These are phyloP conservation scores for Blera fallax DNA, from an alignment of 2,888 invertebrate species.

Conservation along the genomic window DNA sequence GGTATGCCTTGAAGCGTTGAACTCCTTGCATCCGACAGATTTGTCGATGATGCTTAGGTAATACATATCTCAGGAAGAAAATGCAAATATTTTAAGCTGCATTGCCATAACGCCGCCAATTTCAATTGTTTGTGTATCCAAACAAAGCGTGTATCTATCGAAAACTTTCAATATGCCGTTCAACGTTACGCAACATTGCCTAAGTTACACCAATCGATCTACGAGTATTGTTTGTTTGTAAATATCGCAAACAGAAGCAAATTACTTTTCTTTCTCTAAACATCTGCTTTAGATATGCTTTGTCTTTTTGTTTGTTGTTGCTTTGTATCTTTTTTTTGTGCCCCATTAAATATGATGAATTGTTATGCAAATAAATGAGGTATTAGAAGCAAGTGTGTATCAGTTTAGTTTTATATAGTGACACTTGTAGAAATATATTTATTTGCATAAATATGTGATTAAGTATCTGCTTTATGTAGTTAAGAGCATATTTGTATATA, in stretches of 20 bases:
- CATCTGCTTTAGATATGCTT: background rate
- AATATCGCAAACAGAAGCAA: background rate
- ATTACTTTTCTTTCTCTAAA: background rate
- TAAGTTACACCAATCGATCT: background rate
- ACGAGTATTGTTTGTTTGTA: background rate
- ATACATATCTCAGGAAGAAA: background rate
- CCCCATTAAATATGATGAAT: background rate
- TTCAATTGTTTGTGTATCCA: background rate
- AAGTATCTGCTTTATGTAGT: background rate
- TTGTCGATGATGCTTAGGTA: background rate
- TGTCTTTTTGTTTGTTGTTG: background rate
- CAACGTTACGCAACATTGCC: background rate
- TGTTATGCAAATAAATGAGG: background rate
- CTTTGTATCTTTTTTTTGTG: background rate
- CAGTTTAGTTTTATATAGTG: background rate
- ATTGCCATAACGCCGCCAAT: background rate
- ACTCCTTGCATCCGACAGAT: no score
- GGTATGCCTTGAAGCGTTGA: no score
- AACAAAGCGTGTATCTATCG: background rate
- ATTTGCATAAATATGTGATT: slow-evolving; percentile 1
- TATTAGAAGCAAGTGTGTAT: background rate
- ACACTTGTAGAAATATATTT: background rate
- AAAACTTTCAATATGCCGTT: background rate
- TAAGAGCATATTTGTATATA: slow-evolving; percentile 18
- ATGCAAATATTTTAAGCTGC: background rate